Percentiles rank a stretch among this genome's conserved stretches.
These are phyloP conservation scores for Oncorhynchus keta DNA, from an alignment of 2,113 vertebrate genomes.

Conservation along the genomic window DNA sequence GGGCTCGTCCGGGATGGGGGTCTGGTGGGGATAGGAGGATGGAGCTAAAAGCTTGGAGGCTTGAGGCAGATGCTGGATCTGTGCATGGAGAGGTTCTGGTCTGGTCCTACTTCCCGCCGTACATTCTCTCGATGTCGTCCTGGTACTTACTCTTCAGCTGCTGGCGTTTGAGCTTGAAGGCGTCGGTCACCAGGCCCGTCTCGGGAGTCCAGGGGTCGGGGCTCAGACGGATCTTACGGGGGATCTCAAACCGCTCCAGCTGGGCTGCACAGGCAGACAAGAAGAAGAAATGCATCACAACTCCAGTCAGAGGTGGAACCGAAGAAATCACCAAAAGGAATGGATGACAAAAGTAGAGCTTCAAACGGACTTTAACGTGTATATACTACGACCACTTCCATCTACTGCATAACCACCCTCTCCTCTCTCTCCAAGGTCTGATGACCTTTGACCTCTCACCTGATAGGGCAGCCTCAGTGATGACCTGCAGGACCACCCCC, in stretches of 20 bases:
- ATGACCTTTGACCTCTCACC: conserved; percentile 66
- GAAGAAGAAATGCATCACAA: background rate
- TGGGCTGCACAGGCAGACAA: conserved; percentile 73
- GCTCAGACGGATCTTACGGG: conserved; percentile 88
- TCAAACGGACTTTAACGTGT: background rate
- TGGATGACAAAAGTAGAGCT: background rate
- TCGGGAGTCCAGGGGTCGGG: conserved; percentile 94
- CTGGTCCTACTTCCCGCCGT: conserved; percentile 77
- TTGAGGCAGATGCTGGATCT: conserved; percentile 21
- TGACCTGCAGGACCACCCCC: conserved; percentile 85
- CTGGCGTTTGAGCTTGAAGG: conserved; percentile 94
- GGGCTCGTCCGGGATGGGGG: conserved; percentile 56
- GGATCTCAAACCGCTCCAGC: conserved; percentile 93
- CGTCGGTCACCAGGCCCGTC: conserved; percentile 93
- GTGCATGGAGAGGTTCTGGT: conserved; percentile 21
- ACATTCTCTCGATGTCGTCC: conserved; percentile 90
- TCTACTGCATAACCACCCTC: background rate
- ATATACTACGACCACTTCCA: background rate
- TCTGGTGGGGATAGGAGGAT: background rate
- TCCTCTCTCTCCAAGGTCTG: background rate
- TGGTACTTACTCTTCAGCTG: conserved; percentile 89
- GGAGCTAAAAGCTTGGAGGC: too few species aligned
- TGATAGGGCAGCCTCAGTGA: conserved; percentile 82
- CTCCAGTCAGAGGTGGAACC: background rate
- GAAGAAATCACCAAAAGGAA: background rate